A percentile compares a stretch with the other conserved stretches of the same genome.
phyloP scores from a whole-genome alignment of 2,888 invertebrate genomes.

The Nasonovia ribisnigri region DNA sequence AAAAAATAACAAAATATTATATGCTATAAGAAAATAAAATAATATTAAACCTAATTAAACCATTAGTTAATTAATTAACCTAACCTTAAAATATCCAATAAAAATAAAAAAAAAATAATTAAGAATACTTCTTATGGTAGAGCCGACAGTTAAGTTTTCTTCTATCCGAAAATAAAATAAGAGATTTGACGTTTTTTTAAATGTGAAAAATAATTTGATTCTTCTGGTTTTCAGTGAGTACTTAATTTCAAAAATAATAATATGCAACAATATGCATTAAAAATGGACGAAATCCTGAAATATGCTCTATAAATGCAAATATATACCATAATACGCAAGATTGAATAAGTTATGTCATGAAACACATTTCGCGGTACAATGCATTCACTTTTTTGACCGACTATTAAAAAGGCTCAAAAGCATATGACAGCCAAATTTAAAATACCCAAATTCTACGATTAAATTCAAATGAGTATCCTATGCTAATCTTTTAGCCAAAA shows the following conservation, averaged over 20 bases:
- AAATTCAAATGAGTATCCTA: not conserved
- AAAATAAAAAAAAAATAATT: not conserved
- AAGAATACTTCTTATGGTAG: not conserved
- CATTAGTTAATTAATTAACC: too few relatives aligned
- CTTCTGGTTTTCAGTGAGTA: not conserved
- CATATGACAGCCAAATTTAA: not conserved
- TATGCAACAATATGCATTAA: not conserved
- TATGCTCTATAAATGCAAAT: slow-evolving; percentile 2
- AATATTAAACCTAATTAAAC: too few relatives aligned
- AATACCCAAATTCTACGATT: not conserved
- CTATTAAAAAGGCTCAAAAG: not conserved
- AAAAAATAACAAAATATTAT: not conserved
- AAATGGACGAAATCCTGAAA: not conserved
- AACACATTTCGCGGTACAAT: not conserved
- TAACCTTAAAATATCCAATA: not conserved
- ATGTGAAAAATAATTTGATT: not conserved
- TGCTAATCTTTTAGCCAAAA: not conserved
- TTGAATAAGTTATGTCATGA: not conserved
- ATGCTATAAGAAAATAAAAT: too few relatives aligned
- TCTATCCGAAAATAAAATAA: not conserved
- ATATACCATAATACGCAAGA: not conserved
- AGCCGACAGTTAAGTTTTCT: not conserved
- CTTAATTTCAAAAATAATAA: slow-evolving; percentile 11
- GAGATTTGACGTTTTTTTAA: not conserved
- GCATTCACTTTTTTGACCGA: not conserved